Base-by-base conservation (phyloP, 2,797 vertebrate species). In the Muraenolepis orangiensis region DNA sequence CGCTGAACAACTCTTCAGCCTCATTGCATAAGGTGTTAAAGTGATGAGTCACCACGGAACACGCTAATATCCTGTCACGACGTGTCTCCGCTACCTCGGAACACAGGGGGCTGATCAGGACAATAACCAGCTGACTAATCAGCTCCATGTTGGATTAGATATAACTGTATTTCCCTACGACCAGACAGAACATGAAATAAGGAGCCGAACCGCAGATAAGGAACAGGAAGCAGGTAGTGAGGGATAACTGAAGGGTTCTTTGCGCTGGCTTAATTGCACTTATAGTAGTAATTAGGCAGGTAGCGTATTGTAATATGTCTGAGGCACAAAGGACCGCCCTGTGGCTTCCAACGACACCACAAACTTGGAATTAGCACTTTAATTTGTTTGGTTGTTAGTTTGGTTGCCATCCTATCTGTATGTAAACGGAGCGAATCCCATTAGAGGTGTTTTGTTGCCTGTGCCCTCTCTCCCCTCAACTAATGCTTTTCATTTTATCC, bases 21-120 rank as follows among this genome's bases (percentile, higher is more conserved):
- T 64, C 57, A 26, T 64, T 64, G 57, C 23, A 0, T 26, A 10
- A 8, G 1, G 57, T 64, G n/a, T 64, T 26, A 64, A 67, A 76
- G 30, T 4, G 28, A 34, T 84, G 85, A 78, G 32, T 85, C 82
- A 79, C 34, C 69, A 30, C 23, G 7, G 23, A 10, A 30, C 71
- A 61, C 76, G 71, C 78, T 89, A 86, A 91, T 90, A 88, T 88
- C 88, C 87, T 89, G 80, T 74, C 74, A 64, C 40, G 51, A 81
- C 76, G 78, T 74, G 82, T 77, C 67, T 6, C 57, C 40, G 84
- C 73, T 82, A 80, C 78, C 23, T 6, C 84, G 72, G 83, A 88
- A 84, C 70, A 5, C 4, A 26, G 26, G 57, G 74, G 13, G 10
- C 79, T 78, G 34, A 88, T 83, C 84, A 76, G 70, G 85, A 86